Evolutionary conservation across 2,888 invertebrate genomes (phyloP).

Genomic region (Blastobasis lacticolella): DNA sequence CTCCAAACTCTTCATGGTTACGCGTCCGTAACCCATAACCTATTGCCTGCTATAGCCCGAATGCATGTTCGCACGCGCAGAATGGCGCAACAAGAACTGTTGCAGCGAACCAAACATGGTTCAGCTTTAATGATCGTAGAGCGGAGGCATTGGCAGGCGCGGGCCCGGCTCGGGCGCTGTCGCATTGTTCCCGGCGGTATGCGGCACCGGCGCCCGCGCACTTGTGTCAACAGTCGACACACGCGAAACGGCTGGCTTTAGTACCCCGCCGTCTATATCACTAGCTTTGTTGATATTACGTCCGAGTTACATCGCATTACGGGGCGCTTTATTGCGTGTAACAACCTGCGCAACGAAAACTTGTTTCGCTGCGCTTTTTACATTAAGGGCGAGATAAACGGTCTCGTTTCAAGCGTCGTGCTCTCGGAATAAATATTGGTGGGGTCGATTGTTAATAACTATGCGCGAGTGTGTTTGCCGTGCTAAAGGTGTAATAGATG

Average conservation of each 20-base stretch:
- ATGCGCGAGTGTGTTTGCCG: no score
- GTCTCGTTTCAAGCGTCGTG: no score
- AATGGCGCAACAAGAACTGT: slow-evolving; percentile 6
- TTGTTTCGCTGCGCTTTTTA: slow-evolving; percentile 4
- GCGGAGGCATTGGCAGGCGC: neutral
- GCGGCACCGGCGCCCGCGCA: slow-evolving; percentile 24
- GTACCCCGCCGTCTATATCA: slow-evolving; percentile 19
- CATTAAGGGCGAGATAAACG: neutral
- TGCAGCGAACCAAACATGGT: slow-evolving; percentile 15
- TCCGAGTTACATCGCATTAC: slow-evolving; percentile 29
- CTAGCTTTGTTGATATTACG: slow-evolving; percentile 37
- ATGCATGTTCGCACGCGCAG: slow-evolving; percentile 1
- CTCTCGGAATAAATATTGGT: no score
- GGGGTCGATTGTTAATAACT: no score
- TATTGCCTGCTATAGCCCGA: slow-evolving; percentile 21
- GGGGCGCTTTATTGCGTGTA: slow-evolving; percentile 31
- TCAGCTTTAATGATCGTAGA: neutral
- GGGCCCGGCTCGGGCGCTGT: slow-evolving; percentile 5
- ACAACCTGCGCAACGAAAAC: slow-evolving; percentile 17
- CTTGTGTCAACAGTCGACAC: slow-evolving; percentile 61
- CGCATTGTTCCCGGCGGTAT: slow-evolving; percentile 28
- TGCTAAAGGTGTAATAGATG: no score
- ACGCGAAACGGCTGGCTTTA: slow-evolving; percentile 23
- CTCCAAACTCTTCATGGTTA: no score
- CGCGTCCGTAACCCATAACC: no score